Evolutionary conservation across 2,113 vertebrate species (phyloP).

Genomic region (Lepisosteus osseus): DNA sequence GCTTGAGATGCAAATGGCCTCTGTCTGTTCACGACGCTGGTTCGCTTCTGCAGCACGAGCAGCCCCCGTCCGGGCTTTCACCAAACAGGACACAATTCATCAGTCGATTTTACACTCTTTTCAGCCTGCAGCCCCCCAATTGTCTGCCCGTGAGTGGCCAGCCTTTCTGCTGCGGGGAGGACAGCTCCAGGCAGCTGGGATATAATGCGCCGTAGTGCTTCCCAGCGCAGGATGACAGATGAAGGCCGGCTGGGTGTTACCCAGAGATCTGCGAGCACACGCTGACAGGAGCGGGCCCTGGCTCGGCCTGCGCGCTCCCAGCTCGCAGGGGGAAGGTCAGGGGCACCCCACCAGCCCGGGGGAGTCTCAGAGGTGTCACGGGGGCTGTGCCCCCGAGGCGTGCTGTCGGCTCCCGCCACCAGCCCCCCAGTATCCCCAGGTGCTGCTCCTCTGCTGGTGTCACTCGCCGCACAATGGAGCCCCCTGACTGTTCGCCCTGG

Average conservation of each 20-base stretch:
- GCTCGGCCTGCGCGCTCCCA: conserved; percentile 40
- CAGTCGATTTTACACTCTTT: conserved; percentile 75
- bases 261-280: background rate
- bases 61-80: conserved; percentile 60
- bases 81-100: conserved; percentile 65
- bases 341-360: conserved; percentile 58
- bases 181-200: conserved; percentile 76
- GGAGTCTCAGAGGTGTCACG: conserved; percentile 63
- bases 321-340: conserved; percentile 45
- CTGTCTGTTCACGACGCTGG: too few species aligned
- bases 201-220: conserved; percentile 63
- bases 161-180: conserved; percentile 40
- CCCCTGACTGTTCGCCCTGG: conserved; percentile 47
- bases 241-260: conserved; percentile 46
- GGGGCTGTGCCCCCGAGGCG: conserved; percentile 51
- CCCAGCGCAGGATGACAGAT: conserved; percentile 74
- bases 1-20: too few species aligned
- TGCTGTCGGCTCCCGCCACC: conserved; percentile 54
- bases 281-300: conserved; percentile 47
- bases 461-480: conserved; percentile 50
- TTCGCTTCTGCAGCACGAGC: conserved; percentile 57
- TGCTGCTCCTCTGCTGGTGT: conserved; percentile 67
- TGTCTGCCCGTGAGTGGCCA: conserved; percentile 49
- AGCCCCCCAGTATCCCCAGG: conserved; percentile 72
- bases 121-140: conserved; percentile 48